Conservation (phyloP, 2,888 invertebrate species). For the Hofmannophila pseudospretella region DNA sequence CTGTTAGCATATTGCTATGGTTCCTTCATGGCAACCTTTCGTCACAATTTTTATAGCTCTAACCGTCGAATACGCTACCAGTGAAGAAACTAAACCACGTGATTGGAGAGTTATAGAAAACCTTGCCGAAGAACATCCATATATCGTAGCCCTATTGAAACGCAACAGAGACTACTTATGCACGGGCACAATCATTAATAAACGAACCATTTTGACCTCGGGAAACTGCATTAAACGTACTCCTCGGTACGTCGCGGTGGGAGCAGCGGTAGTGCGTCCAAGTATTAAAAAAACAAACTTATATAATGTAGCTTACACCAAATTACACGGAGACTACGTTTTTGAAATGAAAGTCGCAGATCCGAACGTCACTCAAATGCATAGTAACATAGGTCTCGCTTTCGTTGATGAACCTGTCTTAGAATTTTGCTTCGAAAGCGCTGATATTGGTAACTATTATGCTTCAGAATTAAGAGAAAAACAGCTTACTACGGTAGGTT, state of each 20-base stretch:
- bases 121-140: conserved; percentile 50
- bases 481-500: conserved; percentile 39
- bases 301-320: conserved; percentile 30
- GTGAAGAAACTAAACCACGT: neutral
- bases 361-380: conserved; percentile 34
- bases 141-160: conserved; percentile 44
- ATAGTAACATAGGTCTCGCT: conserved; percentile 52
- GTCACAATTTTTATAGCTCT: conserved; percentile 19
- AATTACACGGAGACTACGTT: conserved; percentile 38
- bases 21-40: conserved; percentile 25
- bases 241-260: conserved; percentile 37
- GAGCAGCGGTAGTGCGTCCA: conserved; percentile 34
- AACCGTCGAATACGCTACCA: conserved; percentile 7
- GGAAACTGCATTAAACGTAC: conserved; percentile 37
- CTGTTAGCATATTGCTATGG: conserved; percentile 29
- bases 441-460: conserved; percentile 35
- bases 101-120: conserved; percentile 39
- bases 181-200: conserved; percentile 44
- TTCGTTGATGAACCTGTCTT: conserved; percentile 32
- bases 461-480: conserved; percentile 39
- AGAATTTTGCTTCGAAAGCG: conserved; percentile 29
- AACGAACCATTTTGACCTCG: conserved; percentile 45
- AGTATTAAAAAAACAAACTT: conserved; percentile 24
- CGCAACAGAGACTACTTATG: conserved; percentile 36
- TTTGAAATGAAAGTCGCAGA: conserved; percentile 28